Evolutionary conservation across 1,140 invertebrate genomes (phyloP).

Genomic region (Drusus annulatus): DNA sequence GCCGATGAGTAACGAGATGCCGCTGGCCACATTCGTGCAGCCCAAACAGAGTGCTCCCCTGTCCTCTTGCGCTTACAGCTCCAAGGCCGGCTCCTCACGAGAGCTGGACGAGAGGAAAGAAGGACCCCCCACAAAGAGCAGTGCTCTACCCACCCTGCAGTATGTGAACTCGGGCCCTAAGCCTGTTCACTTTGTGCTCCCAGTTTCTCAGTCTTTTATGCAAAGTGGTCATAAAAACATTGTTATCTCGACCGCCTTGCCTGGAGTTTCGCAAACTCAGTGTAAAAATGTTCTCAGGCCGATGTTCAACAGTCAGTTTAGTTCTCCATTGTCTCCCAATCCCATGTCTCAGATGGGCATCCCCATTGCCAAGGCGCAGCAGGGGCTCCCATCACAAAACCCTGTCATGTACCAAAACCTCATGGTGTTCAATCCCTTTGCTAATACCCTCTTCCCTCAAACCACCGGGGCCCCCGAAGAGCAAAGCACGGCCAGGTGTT

Average conservation of each 20-base stretch:
- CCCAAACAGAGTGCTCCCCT: not conserved
- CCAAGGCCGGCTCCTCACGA: not conserved
- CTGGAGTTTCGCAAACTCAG: not conserved
- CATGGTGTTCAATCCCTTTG: conserved; percentile 68
- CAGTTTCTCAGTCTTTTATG: conserved; percentile 64
- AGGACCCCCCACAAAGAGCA: not conserved
- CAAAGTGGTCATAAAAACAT: conserved; percentile 61
- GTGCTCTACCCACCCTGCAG: conserved; percentile 57
- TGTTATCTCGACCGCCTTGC: conserved; percentile 28
- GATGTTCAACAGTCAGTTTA: conserved; percentile 58
- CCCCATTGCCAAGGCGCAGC: not conserved
- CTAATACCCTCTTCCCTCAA: conserved; percentile 65
- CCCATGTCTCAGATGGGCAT: conserved; percentile 63
- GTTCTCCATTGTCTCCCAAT: conserved; percentile 63
- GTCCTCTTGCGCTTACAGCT: conserved; percentile 5
- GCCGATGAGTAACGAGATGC: not conserved
- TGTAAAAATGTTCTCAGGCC: conserved; percentile 32
- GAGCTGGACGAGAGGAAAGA: not conserved
- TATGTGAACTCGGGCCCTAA: conserved; percentile 65
- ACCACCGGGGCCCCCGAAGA: conserved; percentile 42
- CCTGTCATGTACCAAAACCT: conserved; percentile 68
- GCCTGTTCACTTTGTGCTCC: conserved; percentile 66
- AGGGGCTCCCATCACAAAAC: conserved; percentile 57
- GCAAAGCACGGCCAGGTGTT: not conserved
- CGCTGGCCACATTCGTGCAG: conserved; percentile 11